Evolutionary conservation across 2,797 vertebrate species (phyloP).

Genomic region (Phalloptychus januarius): DNA sequence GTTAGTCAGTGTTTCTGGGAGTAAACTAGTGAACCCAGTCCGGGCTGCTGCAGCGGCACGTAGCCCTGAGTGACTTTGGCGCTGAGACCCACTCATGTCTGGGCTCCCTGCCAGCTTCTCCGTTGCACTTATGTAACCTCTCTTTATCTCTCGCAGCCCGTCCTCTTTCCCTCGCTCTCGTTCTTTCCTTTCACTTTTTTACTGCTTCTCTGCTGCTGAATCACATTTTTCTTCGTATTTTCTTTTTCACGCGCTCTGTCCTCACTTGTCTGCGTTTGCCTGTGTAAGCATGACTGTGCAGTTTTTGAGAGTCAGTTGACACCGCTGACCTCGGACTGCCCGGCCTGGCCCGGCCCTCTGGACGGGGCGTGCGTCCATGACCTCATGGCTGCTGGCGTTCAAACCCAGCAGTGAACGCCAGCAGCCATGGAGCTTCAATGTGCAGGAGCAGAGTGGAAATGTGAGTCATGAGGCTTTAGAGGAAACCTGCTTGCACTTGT

Average conservation of each 20-base stretch:
- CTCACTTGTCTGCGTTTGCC: neutral
- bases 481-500: neutral
- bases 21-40: too few species aligned
- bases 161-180: neutral
- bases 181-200: neutral
- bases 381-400: neutral
- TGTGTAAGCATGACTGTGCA: slow-evolving; percentile 64
- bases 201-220: neutral
- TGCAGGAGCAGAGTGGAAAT: neutral
- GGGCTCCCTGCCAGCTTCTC: slow-evolving; percentile 14
- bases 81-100: neutral
- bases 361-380: neutral
- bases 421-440: neutral
- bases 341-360: neutral
- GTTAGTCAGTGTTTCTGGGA: neutral
- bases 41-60: slow-evolving; percentile 7
- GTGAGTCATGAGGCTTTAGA: neutral
- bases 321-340: neutral
- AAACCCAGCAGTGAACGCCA: neutral
- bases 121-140: slow-evolving; percentile 39
- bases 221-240: too few species aligned
- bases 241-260: neutral
- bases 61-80: slow-evolving; percentile 1
- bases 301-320: slow-evolving; percentile 9
- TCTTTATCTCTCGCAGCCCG: slow-evolving; percentile 8